Percentiles rank a stretch among this genome's conserved stretches.
Conservation (phyloP, 2,113 vertebrate genomes). For the Electrona antarctica region DNA sequence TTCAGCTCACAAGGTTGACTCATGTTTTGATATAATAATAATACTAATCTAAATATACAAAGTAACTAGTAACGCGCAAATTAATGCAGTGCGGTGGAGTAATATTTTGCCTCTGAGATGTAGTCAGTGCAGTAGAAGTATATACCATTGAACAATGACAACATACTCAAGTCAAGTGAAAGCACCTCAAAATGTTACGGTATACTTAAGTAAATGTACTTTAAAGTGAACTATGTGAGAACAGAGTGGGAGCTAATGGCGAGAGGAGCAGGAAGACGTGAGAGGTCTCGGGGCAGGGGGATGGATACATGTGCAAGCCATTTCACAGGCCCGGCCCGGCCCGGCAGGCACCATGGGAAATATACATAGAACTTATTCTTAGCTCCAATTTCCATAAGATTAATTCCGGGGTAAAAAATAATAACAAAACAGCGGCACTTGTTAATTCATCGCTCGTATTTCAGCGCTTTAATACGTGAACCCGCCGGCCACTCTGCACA, state of each 20-base stretch:
- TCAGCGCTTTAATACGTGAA: conserved; percentile 53
- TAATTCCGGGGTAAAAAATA: conserved; percentile 64
- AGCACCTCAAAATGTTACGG: no score
- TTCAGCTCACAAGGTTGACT: no score
- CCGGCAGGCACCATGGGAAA: conserved; percentile 60
- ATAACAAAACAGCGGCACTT: conserved; percentile 54
- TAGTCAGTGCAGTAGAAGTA: no score
- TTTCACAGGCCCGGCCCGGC: conserved; percentile 52
- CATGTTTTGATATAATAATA: no score
- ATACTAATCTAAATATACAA: no score
- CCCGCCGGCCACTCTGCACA: conserved; percentile 40
- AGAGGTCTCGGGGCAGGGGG: conserved; percentile 35
- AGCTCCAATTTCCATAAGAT: conserved; percentile 61
- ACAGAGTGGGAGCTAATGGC: conserved; percentile 46
- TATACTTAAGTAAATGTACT: no score
- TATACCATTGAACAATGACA: no score
- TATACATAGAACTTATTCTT: conserved; percentile 44
- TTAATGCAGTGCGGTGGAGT: no score
- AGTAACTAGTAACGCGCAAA: no score
- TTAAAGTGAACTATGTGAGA: no score
- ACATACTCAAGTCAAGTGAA: no score
- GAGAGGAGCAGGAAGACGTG: conserved; percentile 24
- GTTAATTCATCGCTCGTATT: conserved; percentile 70
- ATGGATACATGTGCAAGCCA: conserved; percentile 67
- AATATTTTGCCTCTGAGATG: no score